These are phyloP conservation scores for Platycercus adscitus DNA, from an alignment of 2,113 vertebrate species.

Conservation along the genomic window DNA sequence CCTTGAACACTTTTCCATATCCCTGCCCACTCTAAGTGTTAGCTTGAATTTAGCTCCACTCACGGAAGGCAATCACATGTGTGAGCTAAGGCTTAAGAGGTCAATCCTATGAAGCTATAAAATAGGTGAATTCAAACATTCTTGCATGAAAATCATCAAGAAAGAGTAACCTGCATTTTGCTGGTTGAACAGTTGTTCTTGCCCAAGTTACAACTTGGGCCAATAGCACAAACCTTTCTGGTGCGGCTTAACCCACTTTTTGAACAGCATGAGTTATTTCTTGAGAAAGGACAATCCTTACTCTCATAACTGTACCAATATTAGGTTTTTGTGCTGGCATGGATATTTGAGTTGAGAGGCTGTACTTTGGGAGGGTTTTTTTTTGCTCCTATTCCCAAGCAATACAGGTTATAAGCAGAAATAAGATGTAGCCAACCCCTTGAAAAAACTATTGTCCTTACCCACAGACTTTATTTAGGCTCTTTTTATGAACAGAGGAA, in stretches of 20 bases:
- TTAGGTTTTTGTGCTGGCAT: background rate
- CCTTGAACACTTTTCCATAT: background rate
- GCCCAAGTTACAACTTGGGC: background rate
- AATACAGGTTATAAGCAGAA: background rate
- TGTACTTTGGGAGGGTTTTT: rapidly evolving
- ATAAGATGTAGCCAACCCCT: background rate
- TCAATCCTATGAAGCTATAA: background rate
- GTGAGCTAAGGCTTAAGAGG: background rate
- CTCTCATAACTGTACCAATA: rapidly evolving
- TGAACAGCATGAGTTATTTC: background rate
- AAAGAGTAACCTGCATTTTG: background rate
- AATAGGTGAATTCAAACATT: background rate
- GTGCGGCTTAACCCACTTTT: background rate
- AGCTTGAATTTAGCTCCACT: background rate
- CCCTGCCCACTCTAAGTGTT: background rate
- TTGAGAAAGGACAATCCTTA: background rate
- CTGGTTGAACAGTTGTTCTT: background rate
- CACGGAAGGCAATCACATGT: background rate
- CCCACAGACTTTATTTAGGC: background rate
- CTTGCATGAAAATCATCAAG: background rate
- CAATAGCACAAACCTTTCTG: background rate
- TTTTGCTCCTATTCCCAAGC: background rate
- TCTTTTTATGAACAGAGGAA: background rate
- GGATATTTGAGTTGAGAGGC: background rate
- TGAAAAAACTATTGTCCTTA: background rate